Evolutionary conservation across 2,888 invertebrate species (phyloP), one percentile per base, ranked within the genome.

Genomic region (Cylloceria caligata): DNA sequence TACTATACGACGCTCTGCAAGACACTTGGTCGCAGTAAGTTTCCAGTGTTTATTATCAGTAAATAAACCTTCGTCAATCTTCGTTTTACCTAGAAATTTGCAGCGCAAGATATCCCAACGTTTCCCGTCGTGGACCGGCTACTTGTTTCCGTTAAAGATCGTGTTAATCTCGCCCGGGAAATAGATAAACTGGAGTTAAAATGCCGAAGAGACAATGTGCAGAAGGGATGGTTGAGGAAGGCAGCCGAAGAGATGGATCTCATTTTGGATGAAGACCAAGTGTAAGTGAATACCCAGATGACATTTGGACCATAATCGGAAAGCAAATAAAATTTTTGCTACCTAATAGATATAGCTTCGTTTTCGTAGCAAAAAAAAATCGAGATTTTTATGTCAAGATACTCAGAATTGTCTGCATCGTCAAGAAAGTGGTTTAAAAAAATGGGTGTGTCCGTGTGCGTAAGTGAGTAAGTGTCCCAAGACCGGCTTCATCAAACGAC

Each of bases 171-270:
- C 39, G 98, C 98, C 0, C 94, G 97, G 0, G 95, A 97, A 86
- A 94, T 99, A 47, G 99, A 99, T 90, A 94, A 94, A 62, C 91
- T 97, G 77, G 96, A 97, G 91, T 94, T 97, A 87, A 94, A 94
- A 88, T 93, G 94, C 84, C 93, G 95, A 30, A 95, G 96, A 75
- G 93, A 94, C 0, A 95, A 95, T 87, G 95, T 95, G 9, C 95
- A 97, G 87, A 95, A 95, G 84, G 96, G 96, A 24, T 99, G 99
- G 99, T 94, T 97, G 89, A 95, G 96, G 86, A 96, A 96, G 90
- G 96, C 96, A 1, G 97, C 98, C 0, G 95, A 96, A 84, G 98
- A 98, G 86, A 97, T 98, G 96, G 99, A 99, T 92, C 96, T 98
- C 88, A 95, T 99, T 80, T 93, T 98, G 1, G 98, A 98, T 88